Conservation (phyloP, 2,888 invertebrate species). For the Lasioglossum villosulum region DNA sequence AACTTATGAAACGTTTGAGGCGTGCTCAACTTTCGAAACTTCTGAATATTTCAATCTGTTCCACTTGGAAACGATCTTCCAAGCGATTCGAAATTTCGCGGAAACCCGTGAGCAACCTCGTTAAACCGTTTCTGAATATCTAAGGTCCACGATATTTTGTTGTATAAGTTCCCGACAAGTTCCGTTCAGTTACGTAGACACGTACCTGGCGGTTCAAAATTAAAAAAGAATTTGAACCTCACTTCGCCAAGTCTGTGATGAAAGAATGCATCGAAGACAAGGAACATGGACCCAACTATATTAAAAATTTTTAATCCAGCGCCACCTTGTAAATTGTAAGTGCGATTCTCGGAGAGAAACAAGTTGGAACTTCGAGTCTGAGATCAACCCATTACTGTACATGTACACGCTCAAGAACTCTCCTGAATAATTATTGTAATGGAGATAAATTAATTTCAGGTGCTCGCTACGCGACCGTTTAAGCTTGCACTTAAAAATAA, state of each 20-base stretch:
- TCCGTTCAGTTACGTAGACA: not conserved
- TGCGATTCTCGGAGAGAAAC: too few relatives aligned
- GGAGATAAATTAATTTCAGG: too few relatives aligned
- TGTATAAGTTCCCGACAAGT: not conserved
- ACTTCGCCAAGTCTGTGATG: not conserved
- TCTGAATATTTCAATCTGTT: constrained; percentile 50
- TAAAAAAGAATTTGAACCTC: not conserved
- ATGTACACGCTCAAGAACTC: not conserved
- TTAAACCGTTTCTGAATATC: constrained; percentile 41
- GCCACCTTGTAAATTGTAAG: not conserved
- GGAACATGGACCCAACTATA: not conserved
- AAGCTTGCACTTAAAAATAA: not conserved
- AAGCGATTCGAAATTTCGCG: constrained; percentile 41
- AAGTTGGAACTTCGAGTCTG: too few relatives aligned
- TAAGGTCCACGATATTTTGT: constrained; percentile 14
- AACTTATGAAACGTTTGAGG: constrained; percentile 35
- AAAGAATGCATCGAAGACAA: not conserved
- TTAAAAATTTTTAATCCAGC: not conserved
- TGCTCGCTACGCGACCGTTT: not conserved
- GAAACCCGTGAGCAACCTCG: constrained; percentile 6
- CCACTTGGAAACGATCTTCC: constrained; percentile 29
- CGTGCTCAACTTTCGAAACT: constrained; percentile 18
- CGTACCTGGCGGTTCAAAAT: not conserved
- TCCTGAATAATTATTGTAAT: not conserved
- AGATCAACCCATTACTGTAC: too few relatives aligned